phyloP scores from a whole-genome alignment of 35 echinoderm and acorn worm species.

The Strongylocentrotus purpuratus region DNA sequence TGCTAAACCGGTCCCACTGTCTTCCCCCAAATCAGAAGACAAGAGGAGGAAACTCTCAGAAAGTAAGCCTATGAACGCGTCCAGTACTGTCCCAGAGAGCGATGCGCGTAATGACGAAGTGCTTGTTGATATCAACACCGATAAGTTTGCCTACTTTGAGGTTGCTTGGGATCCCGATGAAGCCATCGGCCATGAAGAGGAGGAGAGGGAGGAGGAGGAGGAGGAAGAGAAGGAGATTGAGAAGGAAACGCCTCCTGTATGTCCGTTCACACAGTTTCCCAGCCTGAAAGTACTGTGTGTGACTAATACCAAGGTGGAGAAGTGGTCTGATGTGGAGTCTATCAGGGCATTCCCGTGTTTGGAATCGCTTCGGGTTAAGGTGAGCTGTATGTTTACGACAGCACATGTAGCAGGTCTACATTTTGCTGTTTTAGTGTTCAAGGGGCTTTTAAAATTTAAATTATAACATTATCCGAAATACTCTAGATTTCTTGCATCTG shows the following conservation, averaged over 20 bases:
- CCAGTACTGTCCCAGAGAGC: not conserved
- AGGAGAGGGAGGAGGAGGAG: not conserved
- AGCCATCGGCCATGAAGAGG: not conserved
- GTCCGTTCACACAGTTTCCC: constrained; percentile 48
- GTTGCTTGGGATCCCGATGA: constrained; percentile 30
- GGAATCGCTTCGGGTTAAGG: constrained; percentile 78
- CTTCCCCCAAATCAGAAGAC: not conserved
- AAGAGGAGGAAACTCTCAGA: constrained; percentile 2
- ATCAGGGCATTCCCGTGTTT: constrained; percentile 71
- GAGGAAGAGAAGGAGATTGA: not conserved
- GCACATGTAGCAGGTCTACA: not conserved
- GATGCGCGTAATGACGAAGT: not conserved
- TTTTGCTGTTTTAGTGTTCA: too few relatives aligned
- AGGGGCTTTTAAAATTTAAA: too few relatives aligned
- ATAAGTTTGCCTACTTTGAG: constrained; percentile 48
- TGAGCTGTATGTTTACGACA: not conserved
- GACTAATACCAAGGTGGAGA: constrained; percentile 65
- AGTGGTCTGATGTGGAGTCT: constrained; percentile 74
- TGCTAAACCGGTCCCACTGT: not conserved
- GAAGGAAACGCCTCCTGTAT: not conserved
- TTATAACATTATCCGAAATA: too few relatives aligned
- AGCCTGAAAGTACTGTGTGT: constrained; percentile 72
- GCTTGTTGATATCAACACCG: not conserved
- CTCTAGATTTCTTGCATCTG: too few relatives aligned
- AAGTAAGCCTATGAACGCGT: not conserved